phyloP scores from a whole-genome alignment of 2,888 invertebrate species.

The Tigriopus californicus region DNA sequence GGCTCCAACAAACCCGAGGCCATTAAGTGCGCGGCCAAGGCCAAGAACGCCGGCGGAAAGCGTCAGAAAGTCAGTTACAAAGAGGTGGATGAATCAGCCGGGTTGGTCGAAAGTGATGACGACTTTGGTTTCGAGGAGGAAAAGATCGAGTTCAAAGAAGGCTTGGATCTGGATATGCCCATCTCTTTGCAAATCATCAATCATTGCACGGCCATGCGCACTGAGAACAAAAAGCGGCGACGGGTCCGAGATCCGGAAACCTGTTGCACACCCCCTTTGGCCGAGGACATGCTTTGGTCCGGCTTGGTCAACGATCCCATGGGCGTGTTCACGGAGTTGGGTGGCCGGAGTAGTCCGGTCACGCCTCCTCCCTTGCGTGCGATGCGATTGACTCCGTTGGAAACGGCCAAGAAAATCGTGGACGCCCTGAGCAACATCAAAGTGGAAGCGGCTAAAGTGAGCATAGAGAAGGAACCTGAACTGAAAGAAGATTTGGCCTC shows the following conservation, averaged over 20 bases:
- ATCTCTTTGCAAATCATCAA: background rate
- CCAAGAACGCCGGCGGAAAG: background rate
- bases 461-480: background rate
- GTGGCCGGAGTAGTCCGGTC: conserved; percentile 4
- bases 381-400: background rate
- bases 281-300: conserved; percentile 7
- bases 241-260: background rate
- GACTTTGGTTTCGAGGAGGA: background rate
- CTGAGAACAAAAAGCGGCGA: conserved; percentile 1
- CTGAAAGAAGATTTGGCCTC: conserved; percentile 12
- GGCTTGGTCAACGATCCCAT: conserved; percentile 11
- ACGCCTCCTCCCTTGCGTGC: conserved; percentile 13
- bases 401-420: conserved; percentile 5
- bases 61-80: background rate
- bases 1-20: background rate
- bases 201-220: background rate
- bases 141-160: background rate
- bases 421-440: background rate
- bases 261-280: conserved; percentile 4
- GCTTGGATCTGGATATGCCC: background rate
- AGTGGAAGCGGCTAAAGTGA: background rate
- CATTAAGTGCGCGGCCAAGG: background rate
- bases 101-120: background rate
- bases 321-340: conserved; percentile 4
- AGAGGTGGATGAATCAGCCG: conserved; percentile 4